Conservation (phyloP, 2,113 vertebrate species). For the Nyctereutes procyonoides region DNA sequence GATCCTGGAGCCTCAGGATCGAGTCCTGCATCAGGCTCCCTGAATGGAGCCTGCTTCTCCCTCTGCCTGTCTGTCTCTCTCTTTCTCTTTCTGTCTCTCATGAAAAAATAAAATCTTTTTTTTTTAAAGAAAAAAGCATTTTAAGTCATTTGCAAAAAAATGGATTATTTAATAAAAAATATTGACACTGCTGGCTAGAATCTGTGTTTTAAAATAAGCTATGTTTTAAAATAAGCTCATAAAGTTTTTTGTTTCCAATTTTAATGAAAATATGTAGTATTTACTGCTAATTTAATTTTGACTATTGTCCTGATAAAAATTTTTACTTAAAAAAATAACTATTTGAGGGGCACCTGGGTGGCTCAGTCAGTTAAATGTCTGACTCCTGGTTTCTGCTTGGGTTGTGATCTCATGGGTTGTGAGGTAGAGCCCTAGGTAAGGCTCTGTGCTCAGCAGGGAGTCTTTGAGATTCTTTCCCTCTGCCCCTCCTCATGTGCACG, state of each 20-base stretch:
- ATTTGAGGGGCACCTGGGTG: not conserved
- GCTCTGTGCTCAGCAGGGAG: not conserved
- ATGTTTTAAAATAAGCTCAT: not conserved
- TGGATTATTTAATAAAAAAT: not conserved
- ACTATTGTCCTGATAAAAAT: not conserved
- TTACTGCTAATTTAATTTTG: conserved; percentile 43
- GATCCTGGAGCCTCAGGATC: not conserved
- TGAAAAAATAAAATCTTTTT: not conserved
- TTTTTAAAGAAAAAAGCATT: not conserved
- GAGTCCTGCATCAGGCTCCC: not conserved
- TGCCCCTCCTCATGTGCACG: not conserved
- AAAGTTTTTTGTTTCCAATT: not conserved
- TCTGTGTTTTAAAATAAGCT: not conserved
- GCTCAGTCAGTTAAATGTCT: not conserved
- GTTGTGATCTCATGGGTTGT: not conserved
- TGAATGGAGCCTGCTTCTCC: not conserved
- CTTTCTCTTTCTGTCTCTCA: not conserved
- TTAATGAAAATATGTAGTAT: conserved; percentile 14
- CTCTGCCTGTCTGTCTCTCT: not conserved
- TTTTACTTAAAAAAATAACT: not conserved
- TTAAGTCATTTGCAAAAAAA: not conserved
- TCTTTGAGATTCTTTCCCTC: not conserved
- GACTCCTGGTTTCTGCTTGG: not conserved
- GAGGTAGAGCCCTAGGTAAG: not conserved
- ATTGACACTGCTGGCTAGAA: not conserved